Base-by-base conservation (phyloP, 2,888 invertebrate genomes). In the Zaprionus lineosus region DNA sequence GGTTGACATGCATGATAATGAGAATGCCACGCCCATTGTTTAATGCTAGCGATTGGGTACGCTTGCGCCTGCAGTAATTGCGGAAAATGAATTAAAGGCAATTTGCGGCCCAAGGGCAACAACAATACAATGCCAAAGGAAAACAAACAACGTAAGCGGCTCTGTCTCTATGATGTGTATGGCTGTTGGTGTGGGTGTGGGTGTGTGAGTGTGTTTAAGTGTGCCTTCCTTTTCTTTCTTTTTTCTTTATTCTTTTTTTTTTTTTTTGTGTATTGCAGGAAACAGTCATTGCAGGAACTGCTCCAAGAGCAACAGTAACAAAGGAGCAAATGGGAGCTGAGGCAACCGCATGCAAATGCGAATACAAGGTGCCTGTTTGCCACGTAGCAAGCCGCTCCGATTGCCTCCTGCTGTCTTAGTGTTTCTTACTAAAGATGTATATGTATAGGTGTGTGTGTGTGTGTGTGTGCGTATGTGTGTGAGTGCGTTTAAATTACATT, bases 61-160 rank as follows among this genome's bases (percentile, higher is more conserved):
- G 31, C 11, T 56, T 61, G 44, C 29, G 62, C 53, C 44, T 41
- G 53, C 61, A 75, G 81, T 79, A 76, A 76, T 76, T 76, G 76
- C 76, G 76, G 76, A 69, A 76, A 76, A 76, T 79, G 73, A 76
- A 75, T 76, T 76, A 79, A 76, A 76, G 75, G 81, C 75, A 75
- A 75, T 75, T 75, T 75, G 81, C 39, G 76, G 62, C 36, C 63
- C 44, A 56, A 59, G 55, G 34, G 36, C 39, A 56, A 29, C 71
- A 74, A 36, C 59, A 71, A 65, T 52, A 73, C 60, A 50, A 55
- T 58, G 59, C 58, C 40, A 58, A 76, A 68, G 48, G 56, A 78
- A 71, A 60, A 68, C 64, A 72, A 79, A 79, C 74, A 79, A 72
- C 70, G 56, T 66, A 78, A 74, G 75, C 63, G 56, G 68, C 65